Evolutionary conservation across 2,113 vertebrate genomes (phyloP), one percentile per base, ranked within the genome.

Genomic region (Leptosomus discolor): DNA sequence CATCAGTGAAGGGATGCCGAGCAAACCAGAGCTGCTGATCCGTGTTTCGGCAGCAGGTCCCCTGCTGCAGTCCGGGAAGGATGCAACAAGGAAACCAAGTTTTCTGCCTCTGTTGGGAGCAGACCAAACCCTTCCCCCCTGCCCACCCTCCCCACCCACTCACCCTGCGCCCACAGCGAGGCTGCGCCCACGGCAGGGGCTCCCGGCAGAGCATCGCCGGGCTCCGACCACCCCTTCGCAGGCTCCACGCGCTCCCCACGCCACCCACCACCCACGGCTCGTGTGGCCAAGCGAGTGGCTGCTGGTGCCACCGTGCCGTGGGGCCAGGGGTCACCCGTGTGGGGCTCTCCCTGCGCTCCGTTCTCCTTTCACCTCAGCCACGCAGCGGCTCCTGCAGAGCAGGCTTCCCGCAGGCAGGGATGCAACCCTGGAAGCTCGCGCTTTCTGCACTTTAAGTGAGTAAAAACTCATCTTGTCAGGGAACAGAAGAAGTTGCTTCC

Each of bases 301-400:
- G 39, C 15, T 79, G 36, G 54, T 57, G 32, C 5, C 7, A 45
- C 30, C 11, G 0, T 9, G 8, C 34, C 24, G 3, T 0, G 45
- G 73, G 69, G 48, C 61, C 36, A 21, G 24, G 45, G 32, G 7
- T 19, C 0, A 0, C 53, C 67, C 64, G 32, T 22, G 9, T 14
- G 54, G 36, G 54, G n/a, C 18, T 41, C 29, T 76, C 67, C 70
- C 9, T 10, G 32, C 1, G 3, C 53, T 54, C 86, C 41, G 54
- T 54, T 37, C 78, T 67, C 60, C 64, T n/a, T 50, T 7, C 5
- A 0, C 9, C 63, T 63, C 86, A n/a, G 51, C 8, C 54, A 5
- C 3, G 19, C 85, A 56, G 64, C 0, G 0, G 68, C 58, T 87
- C 64, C 77, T 74, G 73, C 58, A 63, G 69, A 32, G 7, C 54